These are phyloP conservation scores for Archocentrus centrarchus DNA, from an alignment of 2,113 vertebrate genomes.

Conservation along the genomic window DNA sequence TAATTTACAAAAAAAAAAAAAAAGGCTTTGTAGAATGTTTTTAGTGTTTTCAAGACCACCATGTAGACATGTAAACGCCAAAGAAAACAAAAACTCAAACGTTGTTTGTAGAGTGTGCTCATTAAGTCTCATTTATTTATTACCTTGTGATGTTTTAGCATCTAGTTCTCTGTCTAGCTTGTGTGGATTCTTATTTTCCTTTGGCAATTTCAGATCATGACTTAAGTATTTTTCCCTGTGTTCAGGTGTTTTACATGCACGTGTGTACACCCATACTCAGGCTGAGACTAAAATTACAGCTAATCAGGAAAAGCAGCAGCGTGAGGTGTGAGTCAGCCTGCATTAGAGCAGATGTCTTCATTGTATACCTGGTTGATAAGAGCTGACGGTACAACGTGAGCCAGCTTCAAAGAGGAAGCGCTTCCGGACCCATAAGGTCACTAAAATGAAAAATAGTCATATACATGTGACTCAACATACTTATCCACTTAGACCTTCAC, in stretches of 20 bases:
- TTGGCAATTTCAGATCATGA: neutral
- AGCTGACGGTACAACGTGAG: neutral
- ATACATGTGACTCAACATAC: neutral
- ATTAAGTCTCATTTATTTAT: neutral
- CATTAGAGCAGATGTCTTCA: slow-evolving; percentile 29
- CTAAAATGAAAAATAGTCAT: neutral
- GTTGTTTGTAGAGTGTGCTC: neutral
- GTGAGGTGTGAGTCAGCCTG: neutral
- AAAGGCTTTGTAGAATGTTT: neutral
- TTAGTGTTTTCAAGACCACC: neutral
- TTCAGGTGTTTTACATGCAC: neutral
- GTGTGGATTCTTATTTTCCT: neutral
- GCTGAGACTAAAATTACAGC: neutral
- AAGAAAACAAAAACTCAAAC: neutral
- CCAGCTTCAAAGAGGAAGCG: neutral
- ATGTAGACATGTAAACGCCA: neutral
- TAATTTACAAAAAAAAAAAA: no score
- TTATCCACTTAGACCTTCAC: neutral
- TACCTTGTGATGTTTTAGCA: neutral
- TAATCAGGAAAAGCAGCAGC: neutral
- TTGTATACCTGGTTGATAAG: neutral
- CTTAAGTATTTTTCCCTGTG: neutral
- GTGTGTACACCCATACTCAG: neutral
- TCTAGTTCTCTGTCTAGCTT: neutral
- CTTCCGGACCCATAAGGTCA: neutral